Evolutionary conservation across 2,797 vertebrate genomes (phyloP), one percentile per base, ranked within the genome.

Genomic region (Otolemur crassicaudatus): DNA sequence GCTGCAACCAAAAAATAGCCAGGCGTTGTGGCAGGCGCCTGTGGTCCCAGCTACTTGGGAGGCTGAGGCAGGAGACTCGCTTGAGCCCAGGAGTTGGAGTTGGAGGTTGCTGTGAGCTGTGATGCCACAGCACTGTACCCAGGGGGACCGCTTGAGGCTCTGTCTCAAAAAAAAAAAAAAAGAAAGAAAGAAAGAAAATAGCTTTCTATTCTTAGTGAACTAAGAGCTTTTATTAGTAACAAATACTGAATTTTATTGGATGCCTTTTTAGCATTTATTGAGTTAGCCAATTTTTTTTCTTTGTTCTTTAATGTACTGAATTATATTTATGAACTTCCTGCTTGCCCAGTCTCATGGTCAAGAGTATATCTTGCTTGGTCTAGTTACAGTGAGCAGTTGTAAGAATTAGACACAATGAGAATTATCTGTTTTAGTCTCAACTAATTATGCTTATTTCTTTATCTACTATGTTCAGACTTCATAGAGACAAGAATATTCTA

Each of bases 231-330:
- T 88, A 89, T 92, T 46, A 87, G 85, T 5, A 87, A 72, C n/a
- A 92, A 37, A 67, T 94, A 56, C 63, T 94, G 63, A 91, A 90
- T 94, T 94, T 95, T 73, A 87, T 84, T 23, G 90, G 60, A 67
- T 90, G 22, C 16, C 58, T 91, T 72, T 84, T 95, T 56, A 94
- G 40, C 60, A 37, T 84, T 69, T 95, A 56, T 88, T 83, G 49
- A 92, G 40, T 37, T 72, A 37, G 14, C 96, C 63, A 79, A 75
- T 61, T 82, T 87, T 84, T 87, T 63, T 56, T 16, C 46, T 91
- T 96, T 77, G 13, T 49, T 94, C 53, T 43, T 90, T 82, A 72
- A 58, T 93, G 22, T 27, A 60, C n/a, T 77, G 25, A 80, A 87
- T 90, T 91, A 60, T 14, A 75, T 90, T 87, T 89, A 56, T 87